A percentile compares a stretch with the other conserved stretches of the same genome.
phyloP scores from a whole-genome alignment of 2,113 vertebrate species.

The Tapirus terrestris region DNA sequence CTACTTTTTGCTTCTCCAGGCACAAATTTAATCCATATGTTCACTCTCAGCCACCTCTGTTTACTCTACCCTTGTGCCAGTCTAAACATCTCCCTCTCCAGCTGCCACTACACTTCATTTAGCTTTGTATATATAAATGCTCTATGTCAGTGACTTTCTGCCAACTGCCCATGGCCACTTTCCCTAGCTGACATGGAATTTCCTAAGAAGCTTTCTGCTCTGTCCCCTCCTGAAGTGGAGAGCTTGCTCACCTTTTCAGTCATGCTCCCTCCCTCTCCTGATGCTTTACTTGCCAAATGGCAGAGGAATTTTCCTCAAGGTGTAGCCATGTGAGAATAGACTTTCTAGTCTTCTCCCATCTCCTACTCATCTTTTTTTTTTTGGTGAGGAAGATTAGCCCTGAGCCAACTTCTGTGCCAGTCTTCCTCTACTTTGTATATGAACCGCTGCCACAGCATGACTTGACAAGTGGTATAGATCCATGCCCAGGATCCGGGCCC shows the following conservation, averaged over 20 bases:
- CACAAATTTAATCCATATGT: neutral
- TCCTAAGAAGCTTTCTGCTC: neutral
- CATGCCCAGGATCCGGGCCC: too few species aligned
- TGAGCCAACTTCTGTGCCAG: too few species aligned
- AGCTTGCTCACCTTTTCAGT: neutral
- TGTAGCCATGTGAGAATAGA: neutral
- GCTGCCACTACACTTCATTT: neutral
- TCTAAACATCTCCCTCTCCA: neutral
- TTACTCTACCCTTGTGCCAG: neutral
- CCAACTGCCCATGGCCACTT: neutral
- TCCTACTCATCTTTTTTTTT: neutral
- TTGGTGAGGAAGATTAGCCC: too few species aligned
- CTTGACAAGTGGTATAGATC: too few species aligned
- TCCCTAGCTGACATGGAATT: neutral
- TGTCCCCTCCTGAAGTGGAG: too few species aligned
- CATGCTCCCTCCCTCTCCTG: neutral
- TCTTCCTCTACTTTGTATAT: too few species aligned
- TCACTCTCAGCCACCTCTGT: neutral
- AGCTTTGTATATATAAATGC: neutral
- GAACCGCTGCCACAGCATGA: too few species aligned
- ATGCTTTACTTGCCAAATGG: neutral
- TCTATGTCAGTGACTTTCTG: neutral
- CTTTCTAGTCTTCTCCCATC: neutral
- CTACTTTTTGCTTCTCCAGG: neutral
- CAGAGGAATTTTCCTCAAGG: neutral